phyloP scores from a whole-genome alignment of 64 coral and sea anemone species.

The Astreopora myriophthalma region DNA sequence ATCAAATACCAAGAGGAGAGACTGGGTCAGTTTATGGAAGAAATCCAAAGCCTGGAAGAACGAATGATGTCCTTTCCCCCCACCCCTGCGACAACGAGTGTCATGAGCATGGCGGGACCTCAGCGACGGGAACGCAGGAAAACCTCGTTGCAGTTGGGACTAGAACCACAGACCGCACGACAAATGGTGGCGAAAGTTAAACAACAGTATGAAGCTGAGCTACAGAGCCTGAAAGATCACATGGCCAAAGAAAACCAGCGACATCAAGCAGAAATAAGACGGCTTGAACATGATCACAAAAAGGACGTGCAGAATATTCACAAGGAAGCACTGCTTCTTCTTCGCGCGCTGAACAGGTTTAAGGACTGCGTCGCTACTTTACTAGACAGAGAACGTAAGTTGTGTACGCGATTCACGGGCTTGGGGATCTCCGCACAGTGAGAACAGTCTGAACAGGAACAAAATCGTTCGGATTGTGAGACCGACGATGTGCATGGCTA shows the following conservation, averaged over 20 bases:
- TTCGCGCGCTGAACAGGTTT: conserved; percentile 93
- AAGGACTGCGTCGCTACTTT: conserved; percentile 84
- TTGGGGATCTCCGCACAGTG: too few relatives aligned
- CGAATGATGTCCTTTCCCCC: conserved; percentile 58
- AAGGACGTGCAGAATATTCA: conserved; percentile 89
- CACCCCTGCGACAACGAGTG: conserved; percentile 69
- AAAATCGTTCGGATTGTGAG: too few relatives aligned
- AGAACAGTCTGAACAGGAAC: too few relatives aligned
- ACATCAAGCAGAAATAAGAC: conserved; percentile 81
- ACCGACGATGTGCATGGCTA: too few relatives aligned
- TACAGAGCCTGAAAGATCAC: conserved; percentile 84
- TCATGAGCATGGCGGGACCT: conserved; percentile 52
- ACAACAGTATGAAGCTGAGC: conserved; percentile 88
- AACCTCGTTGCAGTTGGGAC: conserved; percentile 24
- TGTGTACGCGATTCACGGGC: too few relatives aligned
- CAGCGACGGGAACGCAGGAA: conserved; percentile 53
- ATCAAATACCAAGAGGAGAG: conserved; percentile 93
- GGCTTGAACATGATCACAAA: conserved; percentile 84
- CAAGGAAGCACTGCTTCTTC: conserved; percentile 79
- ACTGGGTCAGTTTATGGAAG: conserved; percentile 82
- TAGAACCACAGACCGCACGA: conserved; percentile 79
- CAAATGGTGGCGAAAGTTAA: conserved; percentile 96
- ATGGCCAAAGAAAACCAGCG: conserved; percentile 78
- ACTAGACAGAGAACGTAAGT: conserved; percentile 95
- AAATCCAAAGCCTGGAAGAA: conserved; percentile 77